Evolutionary conservation across 2,797 vertebrate genomes (phyloP).

Genomic region (Perodicticus potto): DNA sequence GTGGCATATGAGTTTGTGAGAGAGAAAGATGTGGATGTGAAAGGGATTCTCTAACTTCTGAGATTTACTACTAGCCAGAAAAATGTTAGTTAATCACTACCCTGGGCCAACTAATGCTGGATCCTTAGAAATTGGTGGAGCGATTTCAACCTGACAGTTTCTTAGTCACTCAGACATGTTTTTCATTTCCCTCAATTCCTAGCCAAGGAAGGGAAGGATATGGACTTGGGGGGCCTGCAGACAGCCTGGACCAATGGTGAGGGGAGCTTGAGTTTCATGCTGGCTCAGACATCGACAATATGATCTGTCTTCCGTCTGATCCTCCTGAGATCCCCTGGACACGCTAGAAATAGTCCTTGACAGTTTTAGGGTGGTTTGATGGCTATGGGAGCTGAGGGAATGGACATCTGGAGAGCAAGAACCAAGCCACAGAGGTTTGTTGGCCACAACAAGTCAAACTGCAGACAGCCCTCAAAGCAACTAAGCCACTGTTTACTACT

Average conservation of each 20-base stretch:
- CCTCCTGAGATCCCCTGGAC: background rate
- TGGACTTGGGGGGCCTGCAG: background rate
- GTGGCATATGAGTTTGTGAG: no score
- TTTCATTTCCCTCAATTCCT: background rate
- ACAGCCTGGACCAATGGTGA: background rate
- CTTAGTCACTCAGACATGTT: background rate
- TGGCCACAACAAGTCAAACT: background rate
- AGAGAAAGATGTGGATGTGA: background rate
- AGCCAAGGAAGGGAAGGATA: background rate
- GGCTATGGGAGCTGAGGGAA: background rate
- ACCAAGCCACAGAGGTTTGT: background rate
- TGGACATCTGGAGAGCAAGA: slow-evolving; percentile 40
- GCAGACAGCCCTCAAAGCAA: background rate
- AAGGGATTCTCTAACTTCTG: background rate
- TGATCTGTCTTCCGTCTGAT: background rate
- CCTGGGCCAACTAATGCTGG: background rate
- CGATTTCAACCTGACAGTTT: background rate
- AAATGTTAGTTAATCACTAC: background rate
- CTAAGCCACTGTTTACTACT: background rate
- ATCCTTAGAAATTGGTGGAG: background rate
- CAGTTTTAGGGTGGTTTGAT: background rate
- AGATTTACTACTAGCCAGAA: background rate
- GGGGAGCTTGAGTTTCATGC: background rate
- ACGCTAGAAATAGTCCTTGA: background rate
- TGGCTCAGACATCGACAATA: background rate